A percentile compares a stretch with the other conserved stretches of the same genome.
phyloP scores from a whole-genome alignment of 2,888 invertebrate genomes.

The Brachypterus glaber region DNA sequence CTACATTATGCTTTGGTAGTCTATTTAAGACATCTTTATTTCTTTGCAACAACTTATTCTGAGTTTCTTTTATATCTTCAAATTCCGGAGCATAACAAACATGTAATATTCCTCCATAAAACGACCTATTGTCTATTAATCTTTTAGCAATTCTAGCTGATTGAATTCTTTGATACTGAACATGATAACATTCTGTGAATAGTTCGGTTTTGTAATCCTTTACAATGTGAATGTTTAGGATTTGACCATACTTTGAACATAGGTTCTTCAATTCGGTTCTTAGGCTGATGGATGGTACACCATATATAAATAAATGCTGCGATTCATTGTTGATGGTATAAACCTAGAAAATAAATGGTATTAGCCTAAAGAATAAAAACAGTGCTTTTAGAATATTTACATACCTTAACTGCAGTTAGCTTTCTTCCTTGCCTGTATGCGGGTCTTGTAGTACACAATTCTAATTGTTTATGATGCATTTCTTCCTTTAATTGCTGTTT shows the following conservation, averaged over 20 bases:
- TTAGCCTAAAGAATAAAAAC: no score
- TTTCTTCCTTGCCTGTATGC: constrained; percentile 77
- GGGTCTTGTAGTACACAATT: constrained; percentile 65
- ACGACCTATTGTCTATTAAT: constrained; percentile 71
- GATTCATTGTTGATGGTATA: constrained; percentile 84
- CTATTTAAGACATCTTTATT: constrained; percentile 23
- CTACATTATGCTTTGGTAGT: constrained; percentile 9
- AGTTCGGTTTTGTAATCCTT: constrained; percentile 58
- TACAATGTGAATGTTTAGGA: constrained; percentile 51
- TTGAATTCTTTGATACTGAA: constrained; percentile 61
- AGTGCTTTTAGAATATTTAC: no score
- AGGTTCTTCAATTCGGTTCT: constrained; percentile 59
- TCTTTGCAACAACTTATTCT: constrained; percentile 61
- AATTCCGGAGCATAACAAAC: constrained; percentile 83
- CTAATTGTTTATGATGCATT: constrained; percentile 62
- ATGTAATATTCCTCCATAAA: constrained; percentile 78
- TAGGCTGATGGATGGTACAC: constrained; percentile 74
- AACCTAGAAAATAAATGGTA: constrained; percentile 47
- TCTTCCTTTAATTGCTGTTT: no score
- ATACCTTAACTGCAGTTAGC: constrained; percentile 80
- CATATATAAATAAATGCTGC: constrained; percentile 69
- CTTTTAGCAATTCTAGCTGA: constrained; percentile 72
- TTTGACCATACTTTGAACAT: constrained; percentile 59
- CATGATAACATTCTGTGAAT: constrained; percentile 77
- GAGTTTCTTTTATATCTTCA: constrained; percentile 64